phyloP scores from a whole-genome alignment of 2,888 invertebrate species.

The Hypsopygia costalis region DNA sequence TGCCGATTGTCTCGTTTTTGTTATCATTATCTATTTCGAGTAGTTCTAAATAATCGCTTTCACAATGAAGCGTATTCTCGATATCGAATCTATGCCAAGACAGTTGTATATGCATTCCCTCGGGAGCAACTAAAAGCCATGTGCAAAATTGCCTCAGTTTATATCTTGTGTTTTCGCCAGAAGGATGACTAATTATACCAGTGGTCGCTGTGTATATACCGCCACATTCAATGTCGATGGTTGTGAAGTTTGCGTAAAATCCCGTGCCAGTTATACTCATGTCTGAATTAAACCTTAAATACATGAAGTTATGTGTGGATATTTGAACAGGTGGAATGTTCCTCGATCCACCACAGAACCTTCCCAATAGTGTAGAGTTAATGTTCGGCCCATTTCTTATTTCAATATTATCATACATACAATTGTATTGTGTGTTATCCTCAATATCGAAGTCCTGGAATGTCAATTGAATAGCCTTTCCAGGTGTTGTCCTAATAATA shows the following conservation, averaged over 20 bases:
- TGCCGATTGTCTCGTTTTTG: slow-evolving; percentile 47
- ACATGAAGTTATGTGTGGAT: slow-evolving; percentile 87
- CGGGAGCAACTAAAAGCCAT: slow-evolving; percentile 89
- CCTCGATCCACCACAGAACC: slow-evolving; percentile 81
- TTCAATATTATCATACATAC: slow-evolving; percentile 68
- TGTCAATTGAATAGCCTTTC: slow-evolving; percentile 83
- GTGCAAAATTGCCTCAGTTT: slow-evolving; percentile 78
- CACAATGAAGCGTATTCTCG: slow-evolving; percentile 81
- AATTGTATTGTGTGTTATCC: slow-evolving; percentile 44
- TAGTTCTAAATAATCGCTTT: slow-evolving; percentile 85
- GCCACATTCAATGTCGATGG: slow-evolving; percentile 86
- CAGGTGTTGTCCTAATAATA: slow-evolving; percentile 82
- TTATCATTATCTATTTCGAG: slow-evolving; percentile 80
- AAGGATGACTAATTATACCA: slow-evolving; percentile 85
- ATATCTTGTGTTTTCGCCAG: slow-evolving; percentile 41
- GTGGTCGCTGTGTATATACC: slow-evolving; percentile 82
- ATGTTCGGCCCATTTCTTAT: slow-evolving; percentile 85
- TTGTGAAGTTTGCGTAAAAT: slow-evolving; percentile 87
- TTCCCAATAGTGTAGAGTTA: slow-evolving; percentile 83
- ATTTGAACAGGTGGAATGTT: slow-evolving; percentile 77
- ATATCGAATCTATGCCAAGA: slow-evolving; percentile 87
- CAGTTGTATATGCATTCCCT: slow-evolving; percentile 84
- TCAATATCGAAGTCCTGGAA: slow-evolving; percentile 86
- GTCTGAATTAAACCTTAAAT: slow-evolving; percentile 84
- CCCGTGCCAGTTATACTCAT: slow-evolving; percentile 80